Percentiles rank a stretch among this genome's conserved stretches.
Conservation (phyloP, 2,797 vertebrate species). For the Sebastes trivittatus region DNA sequence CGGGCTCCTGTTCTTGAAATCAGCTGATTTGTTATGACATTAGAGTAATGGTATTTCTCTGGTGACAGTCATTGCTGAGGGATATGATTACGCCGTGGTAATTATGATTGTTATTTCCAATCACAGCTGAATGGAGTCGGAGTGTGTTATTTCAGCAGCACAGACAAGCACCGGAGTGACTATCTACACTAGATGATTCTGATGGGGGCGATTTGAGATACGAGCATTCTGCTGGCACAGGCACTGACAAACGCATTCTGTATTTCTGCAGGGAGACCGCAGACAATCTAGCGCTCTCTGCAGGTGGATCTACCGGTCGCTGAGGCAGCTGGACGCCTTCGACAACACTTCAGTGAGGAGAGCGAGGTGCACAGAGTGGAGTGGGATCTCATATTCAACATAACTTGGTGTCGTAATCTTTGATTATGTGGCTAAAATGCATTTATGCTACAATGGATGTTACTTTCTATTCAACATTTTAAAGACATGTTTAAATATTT, state of each 20-base stretch:
- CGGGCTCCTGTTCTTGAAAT: constrained; percentile 59
- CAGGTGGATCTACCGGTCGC: constrained; percentile 50
- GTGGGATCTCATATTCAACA: background rate
- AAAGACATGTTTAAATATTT: background rate
- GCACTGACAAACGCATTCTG: constrained; percentile 61
- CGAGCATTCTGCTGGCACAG: constrained; percentile 62
- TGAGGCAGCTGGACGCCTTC: constrained; percentile 44
- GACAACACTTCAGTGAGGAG: constrained; percentile 11
- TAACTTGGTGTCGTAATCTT: fast-evolving
- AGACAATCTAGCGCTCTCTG: constrained; percentile 54
- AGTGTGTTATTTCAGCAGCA: constrained; percentile 69
- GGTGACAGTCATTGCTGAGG: constrained; percentile 77
- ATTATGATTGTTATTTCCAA: constrained; percentile 82
- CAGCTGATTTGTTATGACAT: constrained; percentile 79
- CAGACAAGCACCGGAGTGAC: constrained; percentile 59
- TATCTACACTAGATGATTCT: constrained; percentile 64
- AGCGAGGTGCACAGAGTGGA: background rate
- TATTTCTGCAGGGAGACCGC: constrained; percentile 51
- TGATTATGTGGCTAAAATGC: background rate
- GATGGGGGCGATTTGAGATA: constrained; percentile 64
- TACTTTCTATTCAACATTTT: background rate
- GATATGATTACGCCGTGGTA: constrained; percentile 77
- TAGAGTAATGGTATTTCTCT: constrained; percentile 73
- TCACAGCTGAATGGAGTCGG: constrained; percentile 75
- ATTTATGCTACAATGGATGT: background rate